Conservation (phyloP, 2,888 invertebrate species). For the Drosophila cognata region DNA sequence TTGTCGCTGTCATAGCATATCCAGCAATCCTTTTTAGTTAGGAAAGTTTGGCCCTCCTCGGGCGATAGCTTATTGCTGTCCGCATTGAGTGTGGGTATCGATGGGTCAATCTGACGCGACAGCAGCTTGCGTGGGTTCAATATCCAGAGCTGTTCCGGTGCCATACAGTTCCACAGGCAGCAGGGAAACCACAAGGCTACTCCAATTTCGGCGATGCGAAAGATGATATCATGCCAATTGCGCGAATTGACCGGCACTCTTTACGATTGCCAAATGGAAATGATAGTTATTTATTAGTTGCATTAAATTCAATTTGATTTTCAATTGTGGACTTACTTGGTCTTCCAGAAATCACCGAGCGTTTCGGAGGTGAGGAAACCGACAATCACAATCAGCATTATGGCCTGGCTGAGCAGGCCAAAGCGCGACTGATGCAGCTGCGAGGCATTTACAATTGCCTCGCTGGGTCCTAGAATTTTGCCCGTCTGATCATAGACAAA, state of each 20-base stretch:
- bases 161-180: slow-evolving; percentile 98
- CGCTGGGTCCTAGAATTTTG: slow-evolving; percentile 86
- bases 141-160: slow-evolving; percentile 96
- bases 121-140: slow-evolving; percentile 95
- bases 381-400: slow-evolving; percentile 95
- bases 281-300: background rate
- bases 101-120: slow-evolving; percentile 88
- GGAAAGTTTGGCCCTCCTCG: slow-evolving; percentile 86
- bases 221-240: slow-evolving; percentile 96
- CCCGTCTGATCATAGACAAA: slow-evolving; percentile 91
- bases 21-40: slow-evolving; percentile 93
- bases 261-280: slow-evolving; percentile 19
- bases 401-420: slow-evolving; percentile 94
- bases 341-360: slow-evolving; percentile 96
- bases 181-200: slow-evolving; percentile 98
- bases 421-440: slow-evolving; percentile 96
- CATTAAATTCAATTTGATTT: background rate
- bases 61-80: slow-evolving; percentile 84
- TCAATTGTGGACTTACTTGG: slow-evolving; percentile 89
- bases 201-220: slow-evolving; percentile 95
- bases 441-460: slow-evolving; percentile 90
- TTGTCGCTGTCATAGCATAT: slow-evolving; percentile 95
- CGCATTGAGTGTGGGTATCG: slow-evolving; percentile 85
- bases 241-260: slow-evolving; percentile 95
- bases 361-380: slow-evolving; percentile 96